A percentile compares a stretch with the other conserved stretches of the same genome.
Conservation (phyloP, 2,797 vertebrate species). For the Lagocephalus sceleratus region DNA sequence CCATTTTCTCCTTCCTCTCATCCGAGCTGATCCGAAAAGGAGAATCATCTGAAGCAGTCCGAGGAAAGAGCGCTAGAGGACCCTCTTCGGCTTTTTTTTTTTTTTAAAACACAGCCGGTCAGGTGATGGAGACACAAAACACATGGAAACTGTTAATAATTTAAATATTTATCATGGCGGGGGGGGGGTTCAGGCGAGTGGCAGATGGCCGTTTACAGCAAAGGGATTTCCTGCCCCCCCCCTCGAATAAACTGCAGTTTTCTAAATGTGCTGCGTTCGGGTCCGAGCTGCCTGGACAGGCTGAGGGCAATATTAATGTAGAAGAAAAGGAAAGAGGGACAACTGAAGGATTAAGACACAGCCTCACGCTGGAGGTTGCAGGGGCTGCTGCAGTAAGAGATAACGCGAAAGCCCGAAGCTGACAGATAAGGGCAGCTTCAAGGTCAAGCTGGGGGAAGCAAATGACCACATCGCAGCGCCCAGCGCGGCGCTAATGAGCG, state of each 20-base stretch:
- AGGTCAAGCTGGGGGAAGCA: slow-evolving; percentile 48
- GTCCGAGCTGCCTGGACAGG: slow-evolving; percentile 8
- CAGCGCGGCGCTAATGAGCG: background rate
- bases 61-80: background rate
- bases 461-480: slow-evolving; percentile 39
- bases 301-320: slow-evolving; percentile 11
- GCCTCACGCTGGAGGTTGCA: slow-evolving; percentile 29
- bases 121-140: too few relatives aligned
- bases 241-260: too few relatives aligned
- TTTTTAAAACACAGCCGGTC: too few relatives aligned
- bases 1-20: slow-evolving; percentile 38
- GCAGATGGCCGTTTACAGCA: too few relatives aligned
- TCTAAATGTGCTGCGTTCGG: too few relatives aligned
- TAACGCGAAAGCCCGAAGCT: slow-evolving; percentile 33
- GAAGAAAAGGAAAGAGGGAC: slow-evolving; percentile 17
- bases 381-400: slow-evolving; percentile 37
- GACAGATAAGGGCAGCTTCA: slow-evolving; percentile 54
- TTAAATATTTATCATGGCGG: too few relatives aligned
- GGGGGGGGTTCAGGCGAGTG: too few relatives aligned
- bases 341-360: slow-evolving; percentile 40
- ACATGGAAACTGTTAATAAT: too few relatives aligned
- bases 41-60: slow-evolving; percentile 29
- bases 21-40: slow-evolving; percentile 37
- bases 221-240: too few relatives aligned
- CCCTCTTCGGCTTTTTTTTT: too few relatives aligned